Conservation (phyloP, 1,140 invertebrate genomes). For the Chironomus striatipennis region DNA sequence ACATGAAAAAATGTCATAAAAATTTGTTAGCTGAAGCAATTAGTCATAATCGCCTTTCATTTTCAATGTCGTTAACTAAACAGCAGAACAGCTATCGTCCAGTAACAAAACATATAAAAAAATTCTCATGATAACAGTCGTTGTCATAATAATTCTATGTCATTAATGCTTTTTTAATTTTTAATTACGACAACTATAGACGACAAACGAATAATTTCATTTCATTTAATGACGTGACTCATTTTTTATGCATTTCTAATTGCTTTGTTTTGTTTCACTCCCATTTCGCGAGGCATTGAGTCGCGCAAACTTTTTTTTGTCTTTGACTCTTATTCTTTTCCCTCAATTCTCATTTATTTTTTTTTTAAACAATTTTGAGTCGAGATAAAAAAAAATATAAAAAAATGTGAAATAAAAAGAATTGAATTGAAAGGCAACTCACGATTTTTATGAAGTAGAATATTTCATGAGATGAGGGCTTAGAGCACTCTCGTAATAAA, state of each 20-base stretch:
- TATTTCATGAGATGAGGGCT: conserved; percentile 3
- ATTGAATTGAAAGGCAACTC: conserved; percentile 6
- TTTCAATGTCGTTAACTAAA: neutral
- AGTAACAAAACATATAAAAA: no score
- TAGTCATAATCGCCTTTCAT: neutral
- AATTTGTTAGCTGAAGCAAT: neutral
- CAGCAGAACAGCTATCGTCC: neutral
- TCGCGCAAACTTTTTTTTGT: no score
- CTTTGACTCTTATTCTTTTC: no score
- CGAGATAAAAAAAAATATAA: neutral
- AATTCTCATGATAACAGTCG: neutral
- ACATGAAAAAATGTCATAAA: neutral
- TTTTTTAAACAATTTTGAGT: no score
- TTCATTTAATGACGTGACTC: neutral
- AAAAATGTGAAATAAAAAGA: neutral
- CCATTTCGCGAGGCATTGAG: neutral
- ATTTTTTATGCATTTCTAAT: conserved; percentile 23
- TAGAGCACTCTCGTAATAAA: conserved; percentile 1
- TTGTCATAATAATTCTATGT: neutral
- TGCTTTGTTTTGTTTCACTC: neutral
- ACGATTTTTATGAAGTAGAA: neutral
- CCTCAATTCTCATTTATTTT: no score
- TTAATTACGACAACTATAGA: neutral
- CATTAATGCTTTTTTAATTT: neutral
- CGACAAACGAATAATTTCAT: neutral